phyloP scores from a whole-genome alignment of 2,888 invertebrate species.

The Callyntrura guangdongensis region DNA sequence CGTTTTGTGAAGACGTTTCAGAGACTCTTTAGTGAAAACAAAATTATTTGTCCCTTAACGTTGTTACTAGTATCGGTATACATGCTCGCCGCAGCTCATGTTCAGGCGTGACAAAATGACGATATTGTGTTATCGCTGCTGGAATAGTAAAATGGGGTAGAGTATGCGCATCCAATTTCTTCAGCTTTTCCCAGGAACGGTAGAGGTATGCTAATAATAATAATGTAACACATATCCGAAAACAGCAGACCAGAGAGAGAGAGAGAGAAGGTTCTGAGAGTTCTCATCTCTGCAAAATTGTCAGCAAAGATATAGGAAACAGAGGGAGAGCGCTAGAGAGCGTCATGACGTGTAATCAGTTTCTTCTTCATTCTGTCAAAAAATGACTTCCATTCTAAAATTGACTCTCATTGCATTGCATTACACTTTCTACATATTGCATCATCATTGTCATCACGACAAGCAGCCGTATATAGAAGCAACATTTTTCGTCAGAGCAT shows the following conservation, averaged over 20 bases:
- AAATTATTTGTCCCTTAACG: constrained; percentile 32
- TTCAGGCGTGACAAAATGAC: constrained; percentile 3
- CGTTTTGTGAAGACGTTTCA: no score
- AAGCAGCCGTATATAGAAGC: neutral
- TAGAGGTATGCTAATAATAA: constrained; percentile 15
- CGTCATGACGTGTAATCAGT: constrained; percentile 73
- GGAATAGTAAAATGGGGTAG: neutral
- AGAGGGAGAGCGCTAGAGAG: constrained; percentile 11
- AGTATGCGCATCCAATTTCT: constrained; percentile 18
- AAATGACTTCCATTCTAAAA: constrained; percentile 68
- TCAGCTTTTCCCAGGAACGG: constrained; percentile 1
- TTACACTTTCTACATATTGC: constrained; percentile 40
- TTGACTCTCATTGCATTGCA: constrained; percentile 61
- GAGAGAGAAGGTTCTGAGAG: neutral
- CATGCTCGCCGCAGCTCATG: neutral
- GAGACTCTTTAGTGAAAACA: no score
- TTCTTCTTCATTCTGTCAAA: constrained; percentile 60
- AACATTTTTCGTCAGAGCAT: constrained; percentile 23
- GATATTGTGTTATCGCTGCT: neutral
- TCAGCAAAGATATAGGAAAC: neutral
- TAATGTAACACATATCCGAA: neutral
- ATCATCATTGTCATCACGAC: constrained; percentile 41
- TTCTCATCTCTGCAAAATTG: constrained; percentile 53
- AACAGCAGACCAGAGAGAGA: no score
- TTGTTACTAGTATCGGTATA: neutral